Conservation (phyloP, 2,888 invertebrate genomes). For the Cantharis nigra region DNA sequence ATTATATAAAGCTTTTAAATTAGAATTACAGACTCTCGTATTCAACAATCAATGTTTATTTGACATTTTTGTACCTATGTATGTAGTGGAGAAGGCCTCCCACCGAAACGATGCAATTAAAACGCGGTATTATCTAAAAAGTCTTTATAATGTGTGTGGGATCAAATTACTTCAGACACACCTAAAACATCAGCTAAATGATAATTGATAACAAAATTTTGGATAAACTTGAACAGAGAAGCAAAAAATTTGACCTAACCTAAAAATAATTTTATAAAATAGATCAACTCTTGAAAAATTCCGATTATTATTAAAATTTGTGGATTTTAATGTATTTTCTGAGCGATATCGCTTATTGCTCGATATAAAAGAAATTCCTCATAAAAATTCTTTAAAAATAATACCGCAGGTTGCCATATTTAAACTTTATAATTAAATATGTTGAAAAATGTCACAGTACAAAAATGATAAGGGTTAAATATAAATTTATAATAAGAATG, state of each 20-base stretch:
- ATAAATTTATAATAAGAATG: background rate
- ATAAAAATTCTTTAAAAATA: background rate
- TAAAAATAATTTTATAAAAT: too few species aligned
- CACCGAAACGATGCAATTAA: background rate
- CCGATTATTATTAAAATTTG: too few species aligned
- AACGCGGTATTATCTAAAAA: background rate
- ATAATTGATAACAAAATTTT: background rate
- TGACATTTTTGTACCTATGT: background rate
- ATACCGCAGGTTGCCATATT: background rate
- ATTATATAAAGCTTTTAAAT: conserved; percentile 38
- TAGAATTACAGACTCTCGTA: conserved; percentile 14
- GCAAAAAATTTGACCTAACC: too few species aligned
- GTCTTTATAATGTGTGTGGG: background rate
- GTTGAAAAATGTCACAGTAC: too few species aligned
- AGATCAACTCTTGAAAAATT: too few species aligned
- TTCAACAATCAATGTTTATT: background rate
- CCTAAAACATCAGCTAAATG: background rate
- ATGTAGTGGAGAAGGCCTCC: background rate
- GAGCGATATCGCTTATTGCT: background rate
- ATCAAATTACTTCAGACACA: background rate
- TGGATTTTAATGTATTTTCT: background rate
- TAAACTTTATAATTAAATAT: background rate
- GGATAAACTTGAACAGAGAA: background rate
- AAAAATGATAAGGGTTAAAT: background rate
- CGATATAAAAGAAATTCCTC: background rate